A percentile compares a stretch with the other conserved stretches of the same genome.
These are phyloP conservation scores for Antigone vipio DNA, from an alignment of 2,113 vertebrate species.

Conservation along the genomic window DNA sequence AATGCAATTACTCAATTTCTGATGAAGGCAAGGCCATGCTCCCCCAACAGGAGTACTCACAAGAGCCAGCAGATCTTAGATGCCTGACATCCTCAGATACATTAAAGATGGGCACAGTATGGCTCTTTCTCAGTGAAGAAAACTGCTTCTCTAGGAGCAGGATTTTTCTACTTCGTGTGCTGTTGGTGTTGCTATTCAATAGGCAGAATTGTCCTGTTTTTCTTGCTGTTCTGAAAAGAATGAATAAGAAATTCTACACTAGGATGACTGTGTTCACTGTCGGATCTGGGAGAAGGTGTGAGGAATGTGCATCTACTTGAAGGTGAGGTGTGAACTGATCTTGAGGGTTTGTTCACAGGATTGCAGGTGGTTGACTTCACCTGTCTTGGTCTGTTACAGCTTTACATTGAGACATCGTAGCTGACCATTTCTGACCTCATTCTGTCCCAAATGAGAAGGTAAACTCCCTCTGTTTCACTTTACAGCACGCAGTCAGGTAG, in stretches of 20 bases:
- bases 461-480: background rate
- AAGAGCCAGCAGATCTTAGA: background rate
- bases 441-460: background rate
- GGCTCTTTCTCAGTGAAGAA: background rate
- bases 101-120: background rate
- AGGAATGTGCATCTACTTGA: background rate
- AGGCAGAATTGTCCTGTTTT: background rate
- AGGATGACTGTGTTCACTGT: background rate
- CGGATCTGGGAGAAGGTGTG: background rate
- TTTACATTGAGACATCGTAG: background rate
- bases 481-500: background rate
- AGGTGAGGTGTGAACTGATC: background rate
- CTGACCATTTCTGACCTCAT: background rate
- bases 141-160: background rate
- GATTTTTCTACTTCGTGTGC: background rate
- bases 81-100: background rate
- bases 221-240: background rate
- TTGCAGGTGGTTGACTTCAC: background rate
- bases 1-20: background rate
- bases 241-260: background rate
- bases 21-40: background rate
- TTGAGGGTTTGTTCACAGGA: background rate
- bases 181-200: background rate
- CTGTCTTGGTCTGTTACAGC: background rate
- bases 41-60: background rate